A percentile compares a stretch with the other conserved stretches of the same genome.
Conservation (phyloP, 2,113 vertebrate genomes). For the Laticauda colubrina region DNA sequence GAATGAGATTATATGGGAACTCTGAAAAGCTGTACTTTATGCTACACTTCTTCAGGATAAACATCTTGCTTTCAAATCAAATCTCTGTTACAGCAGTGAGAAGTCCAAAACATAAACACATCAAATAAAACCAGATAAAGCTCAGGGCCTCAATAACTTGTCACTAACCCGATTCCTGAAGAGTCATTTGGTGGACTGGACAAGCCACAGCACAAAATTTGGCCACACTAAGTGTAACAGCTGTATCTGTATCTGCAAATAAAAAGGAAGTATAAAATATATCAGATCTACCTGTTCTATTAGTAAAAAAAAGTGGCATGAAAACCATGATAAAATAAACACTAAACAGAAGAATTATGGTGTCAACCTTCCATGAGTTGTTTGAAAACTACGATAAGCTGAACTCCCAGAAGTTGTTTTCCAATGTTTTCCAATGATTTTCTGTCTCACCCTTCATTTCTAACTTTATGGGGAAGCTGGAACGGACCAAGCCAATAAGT, state of each 20-base stretch:
- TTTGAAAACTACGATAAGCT: neutral
- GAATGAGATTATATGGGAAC: too few relatives aligned
- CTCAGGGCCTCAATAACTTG: neutral
- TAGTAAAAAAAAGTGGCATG: neutral
- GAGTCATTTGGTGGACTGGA: neutral
- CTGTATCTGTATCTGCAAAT: neutral
- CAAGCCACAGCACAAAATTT: neutral
- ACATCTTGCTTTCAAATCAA: neutral
- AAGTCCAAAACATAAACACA: neutral
- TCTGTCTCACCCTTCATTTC: neutral
- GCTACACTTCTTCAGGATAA: neutral
- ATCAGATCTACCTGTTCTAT: neutral
- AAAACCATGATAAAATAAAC: neutral
- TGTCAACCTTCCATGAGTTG: neutral
- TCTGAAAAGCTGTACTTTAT: neutral
- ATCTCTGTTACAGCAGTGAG: neutral
- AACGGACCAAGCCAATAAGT: neutral
- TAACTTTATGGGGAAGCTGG: neutral
- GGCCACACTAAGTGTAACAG: neutral
- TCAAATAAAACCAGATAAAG: neutral
- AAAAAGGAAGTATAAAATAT: neutral
- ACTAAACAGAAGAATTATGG: neutral
- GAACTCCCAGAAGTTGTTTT: neutral
- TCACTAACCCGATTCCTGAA: neutral
- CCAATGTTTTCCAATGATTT: neutral